These are phyloP conservation scores for Cremastinae sp. DNA, from an alignment of 2,888 invertebrate genomes.

Conservation along the genomic window DNA sequence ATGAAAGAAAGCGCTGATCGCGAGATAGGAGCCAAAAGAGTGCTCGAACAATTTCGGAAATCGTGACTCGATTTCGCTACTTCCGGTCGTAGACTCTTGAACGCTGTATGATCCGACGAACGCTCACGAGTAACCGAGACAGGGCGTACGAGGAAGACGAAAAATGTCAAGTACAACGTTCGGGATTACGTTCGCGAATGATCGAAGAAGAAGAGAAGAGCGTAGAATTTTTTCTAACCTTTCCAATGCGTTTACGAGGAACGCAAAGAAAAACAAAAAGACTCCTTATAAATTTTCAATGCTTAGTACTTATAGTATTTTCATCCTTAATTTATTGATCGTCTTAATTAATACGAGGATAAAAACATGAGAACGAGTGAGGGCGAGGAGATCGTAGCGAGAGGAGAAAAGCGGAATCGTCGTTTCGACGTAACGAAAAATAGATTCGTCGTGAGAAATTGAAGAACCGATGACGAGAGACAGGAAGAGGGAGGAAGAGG, in stretches of 20 bases:
- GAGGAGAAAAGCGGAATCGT: background rate
- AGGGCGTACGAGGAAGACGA: background rate
- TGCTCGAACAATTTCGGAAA: no score
- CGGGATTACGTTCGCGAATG: background rate
- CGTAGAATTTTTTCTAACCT: constrained; percentile 28
- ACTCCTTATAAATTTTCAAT: constrained; percentile 59
- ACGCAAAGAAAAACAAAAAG: constrained; percentile 31
- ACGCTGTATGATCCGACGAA: background rate
- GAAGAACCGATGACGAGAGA: constrained; percentile 22
- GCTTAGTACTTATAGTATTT: constrained; percentile 77
- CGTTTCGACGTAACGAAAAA: constrained; percentile 39
- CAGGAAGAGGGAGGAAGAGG: constrained; percentile 32
- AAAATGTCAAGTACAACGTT: background rate
- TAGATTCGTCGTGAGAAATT: constrained; percentile 5
- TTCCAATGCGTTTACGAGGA: constrained; percentile 17
- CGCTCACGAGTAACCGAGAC: no score
- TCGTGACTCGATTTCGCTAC: no score
- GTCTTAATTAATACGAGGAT: constrained; percentile 63
- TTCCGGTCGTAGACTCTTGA: background rate
- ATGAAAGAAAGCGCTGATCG: no score
- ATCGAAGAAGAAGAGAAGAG: constrained; percentile 30
- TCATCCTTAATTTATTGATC: constrained; percentile 78
- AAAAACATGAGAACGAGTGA: background rate
- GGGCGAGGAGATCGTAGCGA: no score
- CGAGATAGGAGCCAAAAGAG: no score